A percentile compares a stretch with the other conserved stretches of the same genome.
phyloP scores from a whole-genome alignment of 2,113 vertebrate genomes.

The Amblyornis subalaris region DNA sequence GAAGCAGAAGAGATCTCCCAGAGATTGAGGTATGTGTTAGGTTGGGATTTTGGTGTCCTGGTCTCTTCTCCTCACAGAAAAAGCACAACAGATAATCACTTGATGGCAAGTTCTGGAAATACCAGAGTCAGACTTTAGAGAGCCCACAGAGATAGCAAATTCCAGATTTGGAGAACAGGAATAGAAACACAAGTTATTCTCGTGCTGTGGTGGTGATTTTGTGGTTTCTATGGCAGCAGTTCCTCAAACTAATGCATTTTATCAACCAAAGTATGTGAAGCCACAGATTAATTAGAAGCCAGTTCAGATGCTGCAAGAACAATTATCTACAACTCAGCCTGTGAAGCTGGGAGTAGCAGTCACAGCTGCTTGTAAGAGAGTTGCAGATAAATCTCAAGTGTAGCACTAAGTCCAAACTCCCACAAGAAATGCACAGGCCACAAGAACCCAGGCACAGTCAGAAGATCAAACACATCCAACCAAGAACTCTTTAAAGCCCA shows the following conservation, averaged over 20 bases:
- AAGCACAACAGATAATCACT: neutral
- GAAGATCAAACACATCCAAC: neutral
- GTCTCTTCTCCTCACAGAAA: neutral
- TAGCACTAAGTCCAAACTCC: neutral
- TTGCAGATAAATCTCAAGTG: neutral
- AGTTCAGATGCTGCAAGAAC: neutral
- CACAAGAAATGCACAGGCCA: neutral
- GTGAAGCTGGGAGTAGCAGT: neutral
- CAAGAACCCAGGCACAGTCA: neutral
- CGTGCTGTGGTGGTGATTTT: neutral
- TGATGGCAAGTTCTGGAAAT: neutral
- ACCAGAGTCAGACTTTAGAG: neutral
- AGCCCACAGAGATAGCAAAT: neutral
- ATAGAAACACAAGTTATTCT: neutral
- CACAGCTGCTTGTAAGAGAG: neutral
- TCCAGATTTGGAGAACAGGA: neutral
- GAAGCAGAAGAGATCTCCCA: neutral
- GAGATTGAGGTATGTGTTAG: neutral
- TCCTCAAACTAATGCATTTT: neutral
- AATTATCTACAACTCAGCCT: neutral
- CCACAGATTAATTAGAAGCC: neutral
- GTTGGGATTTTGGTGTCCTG: neutral
- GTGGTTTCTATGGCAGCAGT: constrained; percentile 14
- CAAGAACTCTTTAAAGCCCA: neutral
- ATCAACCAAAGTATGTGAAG: neutral